These are phyloP conservation scores for Phorcus lineatus DNA, from an alignment of 2,888 invertebrate species.

Conservation along the genomic window DNA sequence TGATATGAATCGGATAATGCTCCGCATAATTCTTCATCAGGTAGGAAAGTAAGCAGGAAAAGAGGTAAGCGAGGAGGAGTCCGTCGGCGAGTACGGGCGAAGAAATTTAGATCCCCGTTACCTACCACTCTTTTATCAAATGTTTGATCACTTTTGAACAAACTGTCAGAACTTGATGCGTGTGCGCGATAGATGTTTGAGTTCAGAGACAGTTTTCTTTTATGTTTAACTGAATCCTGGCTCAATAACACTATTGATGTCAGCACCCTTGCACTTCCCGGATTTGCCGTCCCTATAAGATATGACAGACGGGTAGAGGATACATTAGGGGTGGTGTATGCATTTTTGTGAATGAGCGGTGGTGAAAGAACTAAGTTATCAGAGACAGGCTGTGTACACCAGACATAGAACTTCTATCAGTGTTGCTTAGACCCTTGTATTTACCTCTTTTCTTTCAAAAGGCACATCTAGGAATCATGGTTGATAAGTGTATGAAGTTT, in stretches of 20 bases:
- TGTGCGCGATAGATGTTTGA: too few species aligned
- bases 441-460: too few species aligned
- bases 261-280: neutral
- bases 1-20: neutral
- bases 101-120: neutral
- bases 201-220: neutral
- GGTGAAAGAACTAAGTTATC: neutral
- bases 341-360: neutral
- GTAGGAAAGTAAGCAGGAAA: neutral
- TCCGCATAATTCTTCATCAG: neutral
- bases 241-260: neutral
- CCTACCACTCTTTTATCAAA: neutral
- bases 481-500: too few species aligned
- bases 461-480: too few species aligned
- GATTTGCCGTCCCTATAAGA: neutral
- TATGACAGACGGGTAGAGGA: neutral
- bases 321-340: neutral
- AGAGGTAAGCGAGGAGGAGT: neutral
- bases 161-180: neutral
- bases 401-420: neutral
- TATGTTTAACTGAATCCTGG: neutral
- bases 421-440: neutral
- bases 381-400: neutral
- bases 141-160: neutral
- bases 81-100: neutral